These are phyloP conservation scores for Exephanes ischioxanthus DNA, from an alignment of 2,888 invertebrate genomes.

Conservation along the genomic window DNA sequence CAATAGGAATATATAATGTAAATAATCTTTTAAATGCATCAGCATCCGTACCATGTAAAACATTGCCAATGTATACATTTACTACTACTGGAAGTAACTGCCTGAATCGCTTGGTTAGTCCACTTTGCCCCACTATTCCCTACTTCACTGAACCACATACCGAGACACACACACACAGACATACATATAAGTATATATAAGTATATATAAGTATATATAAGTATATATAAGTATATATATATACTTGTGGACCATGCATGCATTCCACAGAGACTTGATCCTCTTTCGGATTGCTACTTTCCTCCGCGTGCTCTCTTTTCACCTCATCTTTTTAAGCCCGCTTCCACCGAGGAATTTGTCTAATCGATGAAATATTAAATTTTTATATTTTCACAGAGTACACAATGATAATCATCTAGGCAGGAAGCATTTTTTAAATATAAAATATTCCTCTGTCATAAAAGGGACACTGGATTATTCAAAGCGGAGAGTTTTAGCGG, in stretches of 20 bases:
- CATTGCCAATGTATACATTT: too few species aligned
- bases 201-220: too few species aligned
- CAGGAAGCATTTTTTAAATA: slow-evolving; percentile 11
- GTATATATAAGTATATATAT: too few species aligned
- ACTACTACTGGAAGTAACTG: neutral
- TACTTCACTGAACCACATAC: slow-evolving; percentile 44
- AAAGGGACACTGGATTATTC: slow-evolving; percentile 19
- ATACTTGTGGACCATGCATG: slow-evolving; percentile 60
- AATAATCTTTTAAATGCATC: too few species aligned
- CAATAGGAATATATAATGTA: too few species aligned
- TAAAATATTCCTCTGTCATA: neutral
- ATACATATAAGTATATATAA: too few species aligned
- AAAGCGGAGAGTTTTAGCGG: slow-evolving; percentile 16
- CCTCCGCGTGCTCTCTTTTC: slow-evolving; percentile 72
- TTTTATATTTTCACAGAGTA: neutral
- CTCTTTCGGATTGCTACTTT: slow-evolving; percentile 65
- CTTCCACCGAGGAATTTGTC: slow-evolving; percentile 31
- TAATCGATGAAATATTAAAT: slow-evolving; percentile 20
- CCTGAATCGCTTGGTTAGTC: neutral
- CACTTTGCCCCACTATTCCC: neutral
- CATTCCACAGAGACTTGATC: slow-evolving; percentile 76
- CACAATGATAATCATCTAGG: slow-evolving; percentile 10
- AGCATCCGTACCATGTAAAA: too few species aligned
- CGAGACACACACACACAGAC: slow-evolving; percentile 40
- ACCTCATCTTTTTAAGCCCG: slow-evolving; percentile 8